phyloP scores from a whole-genome alignment of 2,113 vertebrate genomes.

The Gopherus flavomarginatus region DNA sequence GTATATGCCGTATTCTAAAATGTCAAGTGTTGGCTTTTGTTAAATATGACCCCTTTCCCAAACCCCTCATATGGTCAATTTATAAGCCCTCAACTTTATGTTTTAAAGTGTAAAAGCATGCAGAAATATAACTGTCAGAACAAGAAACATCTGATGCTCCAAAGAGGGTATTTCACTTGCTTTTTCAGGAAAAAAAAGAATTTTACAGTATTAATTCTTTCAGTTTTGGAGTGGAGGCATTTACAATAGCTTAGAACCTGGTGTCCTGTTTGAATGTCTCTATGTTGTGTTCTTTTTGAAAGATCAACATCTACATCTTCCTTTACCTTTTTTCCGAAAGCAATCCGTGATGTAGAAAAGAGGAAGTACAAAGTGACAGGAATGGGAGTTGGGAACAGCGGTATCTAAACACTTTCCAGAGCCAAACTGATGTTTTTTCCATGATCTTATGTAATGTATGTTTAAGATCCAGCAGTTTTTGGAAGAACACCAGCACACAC shows the following conservation, averaged over 20 bases:
- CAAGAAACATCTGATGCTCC: neutral
- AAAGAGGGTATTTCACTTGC: neutral
- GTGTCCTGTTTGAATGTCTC: neutral
- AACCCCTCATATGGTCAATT: neutral
- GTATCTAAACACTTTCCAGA: conserved; percentile 51
- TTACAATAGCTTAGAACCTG: conserved; percentile 1
- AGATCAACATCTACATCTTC: neutral
- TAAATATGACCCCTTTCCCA: neutral
- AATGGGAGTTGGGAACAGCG: neutral
- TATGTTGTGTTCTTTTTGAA: neutral
- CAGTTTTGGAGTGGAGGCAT: neutral
- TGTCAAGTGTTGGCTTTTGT: neutral
- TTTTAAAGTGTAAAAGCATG: neutral
- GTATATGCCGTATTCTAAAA: neutral
- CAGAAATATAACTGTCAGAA: neutral
- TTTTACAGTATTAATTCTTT: neutral
- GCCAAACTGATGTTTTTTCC: conserved; percentile 57
- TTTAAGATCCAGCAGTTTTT: neutral
- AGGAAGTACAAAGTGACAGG: conserved; percentile 35
- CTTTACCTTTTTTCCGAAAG: neutral
- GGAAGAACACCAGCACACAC: neutral
- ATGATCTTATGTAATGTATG: neutral
- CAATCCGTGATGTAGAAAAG: neutral
- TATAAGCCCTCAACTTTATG: neutral
- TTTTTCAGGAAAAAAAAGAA: neutral